Evolutionary conservation across 2,888 invertebrate species (phyloP).

Genomic region (Hylaea fasciaria): DNA sequence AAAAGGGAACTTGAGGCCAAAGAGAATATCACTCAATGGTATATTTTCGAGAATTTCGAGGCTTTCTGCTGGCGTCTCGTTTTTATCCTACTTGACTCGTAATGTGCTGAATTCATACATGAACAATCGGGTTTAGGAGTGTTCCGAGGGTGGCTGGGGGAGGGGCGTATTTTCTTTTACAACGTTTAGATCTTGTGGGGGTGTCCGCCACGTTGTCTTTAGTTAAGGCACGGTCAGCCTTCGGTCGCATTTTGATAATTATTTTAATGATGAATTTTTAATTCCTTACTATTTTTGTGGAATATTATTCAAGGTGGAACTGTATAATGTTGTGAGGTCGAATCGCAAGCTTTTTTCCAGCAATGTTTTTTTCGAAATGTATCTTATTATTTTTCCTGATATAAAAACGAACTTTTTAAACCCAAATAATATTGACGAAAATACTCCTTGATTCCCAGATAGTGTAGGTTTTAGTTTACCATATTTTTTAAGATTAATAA

Average conservation of each 20-base stretch:
- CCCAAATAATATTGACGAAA: no score
- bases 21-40: slow-evolving; percentile 74
- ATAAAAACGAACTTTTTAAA: no score
- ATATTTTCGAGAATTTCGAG: slow-evolving; percentile 66
- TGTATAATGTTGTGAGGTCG: neutral
- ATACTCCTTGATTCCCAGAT: no score
- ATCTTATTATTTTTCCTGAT: no score
- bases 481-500: no score
- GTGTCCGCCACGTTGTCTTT: slow-evolving; percentile 43
- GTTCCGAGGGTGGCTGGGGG: slow-evolving; percentile 54
- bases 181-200: slow-evolving; percentile 60
- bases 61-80: slow-evolving; percentile 77
- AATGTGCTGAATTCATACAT: slow-evolving; percentile 91
- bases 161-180: slow-evolving; percentile 68
- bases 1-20: slow-evolving; percentile 47
- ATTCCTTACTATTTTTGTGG: no score
- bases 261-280: slow-evolving; percentile 30
- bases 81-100: slow-evolving; percentile 87
- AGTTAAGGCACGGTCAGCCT: slow-evolving; percentile 52
- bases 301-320: neutral
- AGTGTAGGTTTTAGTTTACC: no score
- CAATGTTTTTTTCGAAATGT: no score
- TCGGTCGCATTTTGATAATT: slow-evolving; percentile 39
- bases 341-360: no score
- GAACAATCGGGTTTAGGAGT: slow-evolving; percentile 83